Evolutionary conservation across 1,140 invertebrate genomes (phyloP).

Genomic region (Hyles euphorbiae): DNA sequence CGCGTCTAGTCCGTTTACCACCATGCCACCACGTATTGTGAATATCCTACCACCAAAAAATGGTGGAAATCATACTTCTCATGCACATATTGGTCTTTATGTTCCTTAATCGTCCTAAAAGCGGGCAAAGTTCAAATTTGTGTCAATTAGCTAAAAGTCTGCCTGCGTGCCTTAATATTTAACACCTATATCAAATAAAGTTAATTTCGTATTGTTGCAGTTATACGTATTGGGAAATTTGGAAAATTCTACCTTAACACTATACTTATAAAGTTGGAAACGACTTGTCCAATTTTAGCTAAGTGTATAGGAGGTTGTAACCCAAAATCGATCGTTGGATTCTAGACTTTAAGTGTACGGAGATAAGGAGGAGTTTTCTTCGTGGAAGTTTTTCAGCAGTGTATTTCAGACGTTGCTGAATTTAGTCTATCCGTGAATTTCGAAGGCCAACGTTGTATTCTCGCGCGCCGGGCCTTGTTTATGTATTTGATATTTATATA

Average conservation of each 20-base stretch:
- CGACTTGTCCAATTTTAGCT: no score
- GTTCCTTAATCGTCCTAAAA: no score
- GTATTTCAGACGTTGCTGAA: slow-evolving; percentile 1
- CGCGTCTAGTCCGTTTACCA: no score
- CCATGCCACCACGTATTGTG: no score
- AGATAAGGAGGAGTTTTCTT: background rate
- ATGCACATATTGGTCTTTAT: no score
- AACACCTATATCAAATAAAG: slow-evolving; percentile 10
- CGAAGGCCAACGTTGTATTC: slow-evolving; percentile 6
- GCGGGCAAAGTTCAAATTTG: no score
- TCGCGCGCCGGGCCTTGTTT: slow-evolving; percentile 1
- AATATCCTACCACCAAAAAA: no score
- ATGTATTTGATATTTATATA: background rate
- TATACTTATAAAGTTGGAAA: no score
- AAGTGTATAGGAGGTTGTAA: background rate
- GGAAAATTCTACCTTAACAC: no score
- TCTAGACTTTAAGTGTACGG: background rate
- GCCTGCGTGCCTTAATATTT: background rate
- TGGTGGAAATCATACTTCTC: no score
- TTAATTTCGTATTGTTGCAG: slow-evolving; percentile 4
- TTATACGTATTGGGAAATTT: background rate
- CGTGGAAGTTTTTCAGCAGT: background rate
- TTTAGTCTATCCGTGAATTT: slow-evolving; percentile 8
- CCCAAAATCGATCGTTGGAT: background rate
- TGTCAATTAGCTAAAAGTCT: no score